Evolutionary conservation across 1,140 invertebrate genomes (phyloP).

Genomic region (Macrotrachela quadricornifera): DNA sequence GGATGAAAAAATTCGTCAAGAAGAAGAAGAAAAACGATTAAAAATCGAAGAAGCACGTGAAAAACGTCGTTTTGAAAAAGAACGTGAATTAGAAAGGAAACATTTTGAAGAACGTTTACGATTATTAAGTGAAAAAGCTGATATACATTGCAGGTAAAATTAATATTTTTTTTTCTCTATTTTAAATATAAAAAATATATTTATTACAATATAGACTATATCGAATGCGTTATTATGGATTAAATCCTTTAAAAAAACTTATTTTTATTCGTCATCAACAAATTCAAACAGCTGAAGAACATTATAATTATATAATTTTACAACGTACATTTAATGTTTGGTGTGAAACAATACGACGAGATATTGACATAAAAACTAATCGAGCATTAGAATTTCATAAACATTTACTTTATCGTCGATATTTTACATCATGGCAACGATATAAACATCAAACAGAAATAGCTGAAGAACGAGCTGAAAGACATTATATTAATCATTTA

Average conservation of each 20-base stretch:
- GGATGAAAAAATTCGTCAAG: conserved; percentile 12
- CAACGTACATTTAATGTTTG: background rate
- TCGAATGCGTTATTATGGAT: conserved; percentile 18
- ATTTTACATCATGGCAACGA: conserved; percentile 16
- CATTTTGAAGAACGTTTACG: background rate
- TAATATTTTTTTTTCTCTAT: background rate
- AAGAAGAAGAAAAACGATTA: conserved; percentile 15
- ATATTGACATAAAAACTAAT: background rate
- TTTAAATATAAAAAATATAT: background rate
- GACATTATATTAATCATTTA: conserved; percentile 12
- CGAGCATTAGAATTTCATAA: conserved; percentile 14
- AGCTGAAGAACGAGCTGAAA: conserved; percentile 14
- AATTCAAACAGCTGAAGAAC: conserved; percentile 11
- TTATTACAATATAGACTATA: conserved; percentile 13
- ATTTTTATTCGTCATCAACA: conserved; percentile 12
- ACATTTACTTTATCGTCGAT: conserved; percentile 13
- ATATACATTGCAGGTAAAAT: conserved; percentile 1
- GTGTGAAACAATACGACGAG: background rate
- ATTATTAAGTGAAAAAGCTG: conserved; percentile 2
- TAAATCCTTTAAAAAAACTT: conserved; percentile 19
- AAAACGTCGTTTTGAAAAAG: conserved; percentile 14
- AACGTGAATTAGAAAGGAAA: background rate
- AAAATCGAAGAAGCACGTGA: conserved; percentile 21
- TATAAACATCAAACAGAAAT: conserved; percentile 16
- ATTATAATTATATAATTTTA: background rate